phyloP scores from a whole-genome alignment of 2,113 vertebrate genomes.

The Anthoscopus minutus region DNA sequence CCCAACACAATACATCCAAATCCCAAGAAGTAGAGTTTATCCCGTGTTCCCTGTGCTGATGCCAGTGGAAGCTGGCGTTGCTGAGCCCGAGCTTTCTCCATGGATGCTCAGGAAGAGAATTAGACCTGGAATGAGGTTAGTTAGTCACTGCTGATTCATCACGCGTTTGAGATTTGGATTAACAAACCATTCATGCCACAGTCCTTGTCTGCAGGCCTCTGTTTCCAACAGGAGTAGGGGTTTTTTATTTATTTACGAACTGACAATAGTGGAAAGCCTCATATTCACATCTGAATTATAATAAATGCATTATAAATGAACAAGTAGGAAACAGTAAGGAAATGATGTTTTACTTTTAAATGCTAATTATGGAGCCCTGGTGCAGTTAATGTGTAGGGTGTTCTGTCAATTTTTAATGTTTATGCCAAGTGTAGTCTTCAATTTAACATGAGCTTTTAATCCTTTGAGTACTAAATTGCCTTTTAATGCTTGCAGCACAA shows the following conservation, averaged over 20 bases:
- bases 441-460: conserved; percentile 98
- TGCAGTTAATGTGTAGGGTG: conserved; percentile 88
- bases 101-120: background rate
- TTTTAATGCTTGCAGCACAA: conserved; percentile 91
- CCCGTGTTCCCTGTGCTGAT: background rate
- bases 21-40: background rate
- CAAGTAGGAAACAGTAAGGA: conserved; percentile 83
- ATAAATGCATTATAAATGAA: conserved; percentile 85
- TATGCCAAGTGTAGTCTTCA: conserved; percentile 93
- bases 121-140: conserved; percentile 3
- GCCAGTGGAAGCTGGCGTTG: background rate
- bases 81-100: background rate
- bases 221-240: conserved; percentile 1
- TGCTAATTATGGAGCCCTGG: conserved; percentile 82
- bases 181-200: background rate
- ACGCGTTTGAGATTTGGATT: conserved; percentile 23
- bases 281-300: conserved; percentile 72
- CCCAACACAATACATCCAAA: conserved; percentile 10
- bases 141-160: conserved; percentile 23
- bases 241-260: conserved; percentile 53
- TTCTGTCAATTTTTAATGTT: conserved; percentile 95
- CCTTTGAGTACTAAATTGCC: conserved; percentile 93
- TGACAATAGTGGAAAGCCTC: conserved; percentile 62
- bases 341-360: conserved; percentile 87
- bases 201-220: background rate